Conservation (phyloP, 2,113 vertebrate species). For the Rhabdornis inornatus region DNA sequence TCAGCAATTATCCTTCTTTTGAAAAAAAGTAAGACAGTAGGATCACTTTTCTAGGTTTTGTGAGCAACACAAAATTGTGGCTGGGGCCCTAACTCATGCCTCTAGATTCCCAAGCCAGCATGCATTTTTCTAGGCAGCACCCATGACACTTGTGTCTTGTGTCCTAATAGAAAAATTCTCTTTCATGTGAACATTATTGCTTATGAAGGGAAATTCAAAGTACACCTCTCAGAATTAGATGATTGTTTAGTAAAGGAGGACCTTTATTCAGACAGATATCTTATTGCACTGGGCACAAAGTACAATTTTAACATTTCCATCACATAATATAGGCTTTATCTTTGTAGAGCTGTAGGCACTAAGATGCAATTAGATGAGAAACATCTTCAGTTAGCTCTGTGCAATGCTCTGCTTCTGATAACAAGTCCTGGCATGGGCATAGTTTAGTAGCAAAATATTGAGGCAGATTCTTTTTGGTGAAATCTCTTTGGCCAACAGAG, state of each 20-base stretch:
- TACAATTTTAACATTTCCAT: not conserved
- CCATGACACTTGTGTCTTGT: not conserved
- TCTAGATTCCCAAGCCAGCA: not conserved
- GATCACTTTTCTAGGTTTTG: not conserved
- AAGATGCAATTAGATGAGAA: not conserved
- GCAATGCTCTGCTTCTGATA: not conserved
- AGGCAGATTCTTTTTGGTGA: not conserved
- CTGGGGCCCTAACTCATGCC: not conserved
- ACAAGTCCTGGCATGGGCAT: not conserved
- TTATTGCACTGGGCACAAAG: not conserved
- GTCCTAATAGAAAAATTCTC: not conserved
- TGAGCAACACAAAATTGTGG: not conserved
- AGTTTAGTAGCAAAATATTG: not conserved
- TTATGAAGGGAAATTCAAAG: not conserved
- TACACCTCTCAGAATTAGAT: not conserved
- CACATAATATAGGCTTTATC: not conserved
- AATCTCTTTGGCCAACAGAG: not conserved
- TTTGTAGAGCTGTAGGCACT: not conserved
- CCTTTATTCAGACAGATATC: not conserved
- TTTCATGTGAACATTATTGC: not conserved
- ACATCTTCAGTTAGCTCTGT: not conserved
- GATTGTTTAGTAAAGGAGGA: not conserved
- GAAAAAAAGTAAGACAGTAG: not conserved
- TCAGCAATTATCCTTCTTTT: not conserved
- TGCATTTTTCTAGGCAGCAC: not conserved